A percentile compares a stretch with the other conserved stretches of the same genome.
Evolutionary conservation across 2,888 invertebrate genomes (phyloP).

Genomic region (Schrankia costaestrigalis): DNA sequence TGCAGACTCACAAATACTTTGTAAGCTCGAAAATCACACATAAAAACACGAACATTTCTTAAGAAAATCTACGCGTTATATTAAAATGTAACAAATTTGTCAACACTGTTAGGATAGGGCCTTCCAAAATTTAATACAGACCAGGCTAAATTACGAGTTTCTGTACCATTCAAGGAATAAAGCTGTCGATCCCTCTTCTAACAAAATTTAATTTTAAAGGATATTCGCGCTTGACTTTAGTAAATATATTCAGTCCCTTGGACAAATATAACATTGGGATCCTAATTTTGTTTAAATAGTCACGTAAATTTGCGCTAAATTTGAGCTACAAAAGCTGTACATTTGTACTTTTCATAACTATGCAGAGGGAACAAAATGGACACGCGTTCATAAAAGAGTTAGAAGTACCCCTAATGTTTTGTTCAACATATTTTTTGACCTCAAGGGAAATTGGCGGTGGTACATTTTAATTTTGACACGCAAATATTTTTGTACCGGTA

Average conservation of each 20-base stretch:
- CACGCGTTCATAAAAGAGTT: slow-evolving; percentile 1
- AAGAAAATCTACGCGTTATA: slow-evolving; percentile 4
- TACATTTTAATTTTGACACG: slow-evolving; percentile 21
- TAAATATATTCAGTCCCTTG: slow-evolving; percentile 30
- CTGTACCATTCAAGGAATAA: slow-evolving; percentile 20
- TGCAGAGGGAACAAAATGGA: slow-evolving; percentile 13
- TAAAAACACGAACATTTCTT: slow-evolving; percentile 5
- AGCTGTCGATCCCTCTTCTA: slow-evolving; percentile 20
- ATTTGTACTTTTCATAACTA: slow-evolving; percentile 13
- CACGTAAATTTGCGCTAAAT: slow-evolving; percentile 21
- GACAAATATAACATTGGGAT: slow-evolving; percentile 27
- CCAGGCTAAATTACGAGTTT: slow-evolving; percentile 19
- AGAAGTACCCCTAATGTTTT: slow-evolving; percentile 8
- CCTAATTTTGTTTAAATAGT: slow-evolving; percentile 26
- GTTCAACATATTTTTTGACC: slow-evolving; percentile 17
- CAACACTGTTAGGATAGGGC: slow-evolving; percentile 9
- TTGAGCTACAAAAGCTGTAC: slow-evolving; percentile 8
- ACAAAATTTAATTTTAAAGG: slow-evolving; percentile 29
- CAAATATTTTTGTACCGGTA: slow-evolving; percentile 13
- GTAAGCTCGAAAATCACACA: neutral
- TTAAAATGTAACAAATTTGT: slow-evolving; percentile 18
- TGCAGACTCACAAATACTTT: neutral
- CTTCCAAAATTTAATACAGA: slow-evolving; percentile 21
- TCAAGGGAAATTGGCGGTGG: slow-evolving; percentile 17
- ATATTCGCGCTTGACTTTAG: slow-evolving; percentile 16